Conservation (phyloP, 2,113 vertebrate genomes). For the Carassius gibelio region DNA sequence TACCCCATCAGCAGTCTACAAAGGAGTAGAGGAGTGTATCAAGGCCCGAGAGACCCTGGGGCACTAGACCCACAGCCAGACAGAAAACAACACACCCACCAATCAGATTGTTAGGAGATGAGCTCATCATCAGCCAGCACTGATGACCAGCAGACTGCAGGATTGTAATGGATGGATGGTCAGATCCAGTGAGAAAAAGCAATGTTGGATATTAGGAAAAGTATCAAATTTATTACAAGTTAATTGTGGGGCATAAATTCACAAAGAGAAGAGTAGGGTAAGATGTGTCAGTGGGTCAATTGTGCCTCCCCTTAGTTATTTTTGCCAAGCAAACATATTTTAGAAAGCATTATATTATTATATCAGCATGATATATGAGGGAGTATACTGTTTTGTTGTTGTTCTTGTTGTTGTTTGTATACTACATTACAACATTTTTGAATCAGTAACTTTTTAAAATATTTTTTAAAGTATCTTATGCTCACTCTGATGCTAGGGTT, state of each 20-base stretch:
- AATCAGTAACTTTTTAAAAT: too few species aligned
- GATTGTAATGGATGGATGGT: too few species aligned
- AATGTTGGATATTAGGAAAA: not conserved
- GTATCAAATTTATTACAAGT: not conserved
- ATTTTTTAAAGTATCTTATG: too few species aligned
- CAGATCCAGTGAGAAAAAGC: too few species aligned
- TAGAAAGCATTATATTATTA: not conserved
- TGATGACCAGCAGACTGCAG: not conserved
- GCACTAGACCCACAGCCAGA: not conserved
- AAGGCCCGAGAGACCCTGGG: not conserved
- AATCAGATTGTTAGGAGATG: conserved; percentile 21
- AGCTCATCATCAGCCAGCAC: conserved; percentile 20
- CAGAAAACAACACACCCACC: not conserved
- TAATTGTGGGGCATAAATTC: not conserved
- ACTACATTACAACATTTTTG: too few species aligned
- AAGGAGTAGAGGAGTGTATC: not conserved
- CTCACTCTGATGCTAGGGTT: too few species aligned
- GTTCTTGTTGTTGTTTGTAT: too few species aligned
- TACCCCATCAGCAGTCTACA: not conserved
- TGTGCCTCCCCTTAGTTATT: too few species aligned
- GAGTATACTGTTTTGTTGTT: not conserved
- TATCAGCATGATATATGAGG: not conserved
- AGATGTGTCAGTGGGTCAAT: too few species aligned
- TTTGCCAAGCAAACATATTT: not conserved
- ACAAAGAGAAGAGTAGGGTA: not conserved